These are phyloP conservation scores for Antitype chi DNA, from an alignment of 2,888 invertebrate species.

Conservation along the genomic window DNA sequence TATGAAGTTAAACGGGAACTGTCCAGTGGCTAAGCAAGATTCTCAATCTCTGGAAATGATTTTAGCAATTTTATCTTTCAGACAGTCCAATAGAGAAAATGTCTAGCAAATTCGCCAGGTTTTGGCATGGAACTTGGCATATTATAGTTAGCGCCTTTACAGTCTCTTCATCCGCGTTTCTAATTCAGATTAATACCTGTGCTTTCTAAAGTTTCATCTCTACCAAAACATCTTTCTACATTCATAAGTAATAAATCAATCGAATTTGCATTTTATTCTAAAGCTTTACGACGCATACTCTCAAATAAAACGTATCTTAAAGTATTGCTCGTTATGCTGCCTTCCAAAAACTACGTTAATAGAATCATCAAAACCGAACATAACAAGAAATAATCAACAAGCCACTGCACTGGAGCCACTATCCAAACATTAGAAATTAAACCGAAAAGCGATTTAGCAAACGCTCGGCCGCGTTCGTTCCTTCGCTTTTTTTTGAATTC, in stretches of 20 bases:
- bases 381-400: constrained; percentile 47
- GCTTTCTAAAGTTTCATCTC: not conserved
- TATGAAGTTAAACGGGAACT: not conserved
- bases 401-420: constrained; percentile 28
- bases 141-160: not conserved
- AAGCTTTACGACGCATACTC: too few relatives aligned
- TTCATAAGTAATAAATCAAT: not conserved
- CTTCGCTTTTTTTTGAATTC: constrained; percentile 80
- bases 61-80: not conserved
- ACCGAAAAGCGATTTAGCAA: constrained; percentile 81
- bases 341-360: constrained; percentile 39
- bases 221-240: not conserved
- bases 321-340: not conserved
- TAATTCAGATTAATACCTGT: not conserved
- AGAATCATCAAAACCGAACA: constrained; percentile 52
- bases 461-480: constrained; percentile 74
- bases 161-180: not conserved
- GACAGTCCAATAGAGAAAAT: not conserved
- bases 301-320: not conserved
- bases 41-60: not conserved
- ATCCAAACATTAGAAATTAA: constrained; percentile 75
- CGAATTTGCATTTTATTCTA: too few relatives aligned
- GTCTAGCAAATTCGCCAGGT: not conserved
- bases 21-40: not conserved
- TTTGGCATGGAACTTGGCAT: not conserved